Conservation (phyloP, 2,888 invertebrate species). For the Cantharis nigra region DNA sequence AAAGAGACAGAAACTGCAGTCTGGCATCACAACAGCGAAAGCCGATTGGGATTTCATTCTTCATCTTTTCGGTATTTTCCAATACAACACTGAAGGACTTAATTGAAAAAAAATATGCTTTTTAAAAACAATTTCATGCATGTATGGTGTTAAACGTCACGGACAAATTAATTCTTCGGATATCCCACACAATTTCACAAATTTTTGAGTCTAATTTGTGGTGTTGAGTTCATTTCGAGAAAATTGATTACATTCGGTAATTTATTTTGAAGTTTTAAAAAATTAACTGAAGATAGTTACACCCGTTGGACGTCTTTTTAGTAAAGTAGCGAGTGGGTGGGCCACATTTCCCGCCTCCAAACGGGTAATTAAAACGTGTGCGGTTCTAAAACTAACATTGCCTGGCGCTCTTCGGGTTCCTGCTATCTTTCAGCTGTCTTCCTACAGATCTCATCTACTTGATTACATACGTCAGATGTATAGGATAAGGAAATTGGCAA, state of each 20-base stretch:
- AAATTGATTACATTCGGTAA: neutral
- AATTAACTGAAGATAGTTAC: conserved; percentile 3
- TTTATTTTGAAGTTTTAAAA: conserved; percentile 1
- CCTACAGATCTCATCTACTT: conserved; percentile 23
- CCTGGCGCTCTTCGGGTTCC: conserved; percentile 13
- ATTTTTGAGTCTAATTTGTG: neutral
- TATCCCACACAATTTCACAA: neutral
- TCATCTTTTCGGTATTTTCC: too few relatives aligned
- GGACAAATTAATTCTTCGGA: neutral
- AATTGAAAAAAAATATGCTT: too few relatives aligned
- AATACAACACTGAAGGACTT: too few relatives aligned
- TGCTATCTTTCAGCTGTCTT: conserved; percentile 31
- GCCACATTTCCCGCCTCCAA: conserved; percentile 27
- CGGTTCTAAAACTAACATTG: conserved; percentile 31
- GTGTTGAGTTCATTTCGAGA: neutral
- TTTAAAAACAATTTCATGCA: too few relatives aligned
- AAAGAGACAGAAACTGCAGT: too few relatives aligned
- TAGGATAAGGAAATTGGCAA: conserved; percentile 24
- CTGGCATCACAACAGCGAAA: too few relatives aligned
- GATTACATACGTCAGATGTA: conserved; percentile 23
- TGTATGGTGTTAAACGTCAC: neutral
- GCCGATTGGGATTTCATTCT: too few relatives aligned
- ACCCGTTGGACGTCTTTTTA: conserved; percentile 11
- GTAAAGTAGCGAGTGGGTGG: conserved; percentile 32
- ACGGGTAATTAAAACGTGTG: conserved; percentile 30